These are phyloP conservation scores for Drosophila takahashii DNA, from an alignment of 1,140 invertebrate genomes.

Conservation along the genomic window DNA sequence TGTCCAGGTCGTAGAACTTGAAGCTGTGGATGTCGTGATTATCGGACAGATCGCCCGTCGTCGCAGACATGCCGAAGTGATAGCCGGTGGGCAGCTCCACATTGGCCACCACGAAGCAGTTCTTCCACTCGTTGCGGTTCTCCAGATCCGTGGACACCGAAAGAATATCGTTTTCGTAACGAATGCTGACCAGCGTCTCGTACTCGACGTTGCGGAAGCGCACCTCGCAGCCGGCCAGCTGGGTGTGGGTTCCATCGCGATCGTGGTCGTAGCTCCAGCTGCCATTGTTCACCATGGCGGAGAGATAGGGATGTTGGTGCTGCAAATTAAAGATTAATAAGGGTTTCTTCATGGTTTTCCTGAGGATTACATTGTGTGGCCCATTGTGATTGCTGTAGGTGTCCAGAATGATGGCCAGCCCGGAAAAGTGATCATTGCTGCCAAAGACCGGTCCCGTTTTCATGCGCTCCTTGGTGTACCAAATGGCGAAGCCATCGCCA, in stretches of 20 bases:
- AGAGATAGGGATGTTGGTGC: slow-evolving; percentile 99
- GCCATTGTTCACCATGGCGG: slow-evolving; percentile 99
- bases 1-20: slow-evolving; percentile 95
- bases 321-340: slow-evolving; percentile 83
- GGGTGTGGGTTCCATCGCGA: slow-evolving; percentile 98
- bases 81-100: slow-evolving; percentile 97
- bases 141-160: slow-evolving; percentile 96
- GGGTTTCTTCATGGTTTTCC: accelerated
- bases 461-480: slow-evolving; percentile 97
- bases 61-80: slow-evolving; percentile 97
- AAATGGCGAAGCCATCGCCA: slow-evolving; percentile 98
- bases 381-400: slow-evolving; percentile 99
- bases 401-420: slow-evolving; percentile 97
- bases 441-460: slow-evolving; percentile 96
- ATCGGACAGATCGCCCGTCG: slow-evolving; percentile 98
- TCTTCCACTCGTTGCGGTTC: slow-evolving; percentile 96
- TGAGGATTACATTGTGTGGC: slow-evolving; percentile 93
- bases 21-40: slow-evolving; percentile 98
- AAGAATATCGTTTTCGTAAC: slow-evolving; percentile 95
- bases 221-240: slow-evolving; percentile 96
- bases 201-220: slow-evolving; percentile 97
- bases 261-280: slow-evolving; percentile 98
- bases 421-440: slow-evolving; percentile 95
- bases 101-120: slow-evolving; percentile 95
- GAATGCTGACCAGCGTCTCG: slow-evolving; percentile 95